Conservation (phyloP, 1,140 invertebrate genomes). For the Anoplolepis gracilipes region DNA sequence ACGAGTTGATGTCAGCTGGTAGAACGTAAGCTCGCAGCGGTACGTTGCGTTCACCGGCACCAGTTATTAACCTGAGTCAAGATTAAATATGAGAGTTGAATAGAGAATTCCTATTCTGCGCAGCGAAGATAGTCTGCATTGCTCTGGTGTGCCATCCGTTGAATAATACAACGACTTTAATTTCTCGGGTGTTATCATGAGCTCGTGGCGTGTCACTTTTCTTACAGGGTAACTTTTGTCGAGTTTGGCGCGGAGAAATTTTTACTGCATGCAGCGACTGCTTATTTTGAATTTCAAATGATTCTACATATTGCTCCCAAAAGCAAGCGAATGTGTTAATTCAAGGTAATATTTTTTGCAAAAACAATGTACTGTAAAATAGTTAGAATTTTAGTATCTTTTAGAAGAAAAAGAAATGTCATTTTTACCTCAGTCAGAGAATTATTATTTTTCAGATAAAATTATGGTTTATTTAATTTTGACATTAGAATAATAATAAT, state of each 20-base stretch:
- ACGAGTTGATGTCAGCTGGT: slow-evolving; percentile 32
- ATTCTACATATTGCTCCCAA: neutral
- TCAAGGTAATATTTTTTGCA: neutral
- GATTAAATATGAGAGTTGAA: slow-evolving; percentile 52
- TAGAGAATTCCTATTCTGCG: slow-evolving; percentile 27
- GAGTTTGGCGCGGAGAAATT: neutral
- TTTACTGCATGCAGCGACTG: neutral
- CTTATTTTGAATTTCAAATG: slow-evolving; percentile 41
- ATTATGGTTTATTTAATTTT: neutral
- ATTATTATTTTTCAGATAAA: neutral
- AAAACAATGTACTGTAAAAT: neutral
- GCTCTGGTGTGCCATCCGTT: neutral
- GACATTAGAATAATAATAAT: neutral
- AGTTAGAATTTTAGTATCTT: neutral
- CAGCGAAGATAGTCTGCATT: slow-evolving; percentile 27
- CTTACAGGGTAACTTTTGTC: neutral
- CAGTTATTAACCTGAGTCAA: slow-evolving; percentile 44
- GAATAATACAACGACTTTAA: slow-evolving; percentile 42
- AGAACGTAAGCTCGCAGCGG: neutral
- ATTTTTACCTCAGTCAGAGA: neutral
- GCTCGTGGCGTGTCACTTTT: neutral
- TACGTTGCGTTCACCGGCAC: neutral
- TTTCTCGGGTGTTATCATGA: slow-evolving; percentile 31
- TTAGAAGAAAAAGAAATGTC: neutral
- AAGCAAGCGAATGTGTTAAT: neutral